Conservation (phyloP, 1,140 invertebrate species). For the Musca vetustissima region DNA sequence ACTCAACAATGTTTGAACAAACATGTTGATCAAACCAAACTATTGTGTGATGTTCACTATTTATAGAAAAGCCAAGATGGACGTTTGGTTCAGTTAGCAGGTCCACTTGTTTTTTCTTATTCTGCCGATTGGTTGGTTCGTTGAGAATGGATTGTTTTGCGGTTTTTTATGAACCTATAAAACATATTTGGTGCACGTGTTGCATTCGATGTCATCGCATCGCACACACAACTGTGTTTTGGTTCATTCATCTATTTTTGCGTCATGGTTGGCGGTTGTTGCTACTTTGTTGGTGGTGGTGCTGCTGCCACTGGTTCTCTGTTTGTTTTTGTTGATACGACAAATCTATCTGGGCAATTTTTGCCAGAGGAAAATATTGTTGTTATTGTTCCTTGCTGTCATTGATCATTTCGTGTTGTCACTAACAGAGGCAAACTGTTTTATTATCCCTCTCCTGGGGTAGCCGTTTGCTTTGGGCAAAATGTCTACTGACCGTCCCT, state of each 20-base stretch:
- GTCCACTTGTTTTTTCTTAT: no score
- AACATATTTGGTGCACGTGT: slow-evolving; percentile 20
- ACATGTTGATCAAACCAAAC: no score
- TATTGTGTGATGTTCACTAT: no score
- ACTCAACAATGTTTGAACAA: no score
- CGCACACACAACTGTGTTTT: background rate
- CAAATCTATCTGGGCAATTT: background rate
- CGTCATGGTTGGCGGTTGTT: slow-evolving; percentile 2
- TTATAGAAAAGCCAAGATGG: no score
- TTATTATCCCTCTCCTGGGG: background rate
- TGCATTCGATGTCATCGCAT: slow-evolving; percentile 2
- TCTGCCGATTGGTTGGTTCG: no score
- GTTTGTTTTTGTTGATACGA: background rate
- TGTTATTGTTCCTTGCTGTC: background rate
- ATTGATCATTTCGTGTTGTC: background rate
- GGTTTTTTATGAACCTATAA: slow-evolving; percentile 4
- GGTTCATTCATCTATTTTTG: background rate
- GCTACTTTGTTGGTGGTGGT: slow-evolving; percentile 8
- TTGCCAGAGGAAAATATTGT: background rate
- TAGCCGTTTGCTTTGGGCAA: no score
- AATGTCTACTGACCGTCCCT: no score
- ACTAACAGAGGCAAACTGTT: no score
- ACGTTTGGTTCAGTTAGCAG: no score
- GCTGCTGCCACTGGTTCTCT: background rate
- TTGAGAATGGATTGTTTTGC: no score